Base-by-base conservation (phyloP, 1,140 invertebrate genomes). In the Eriosoma lanigerum region DNA sequence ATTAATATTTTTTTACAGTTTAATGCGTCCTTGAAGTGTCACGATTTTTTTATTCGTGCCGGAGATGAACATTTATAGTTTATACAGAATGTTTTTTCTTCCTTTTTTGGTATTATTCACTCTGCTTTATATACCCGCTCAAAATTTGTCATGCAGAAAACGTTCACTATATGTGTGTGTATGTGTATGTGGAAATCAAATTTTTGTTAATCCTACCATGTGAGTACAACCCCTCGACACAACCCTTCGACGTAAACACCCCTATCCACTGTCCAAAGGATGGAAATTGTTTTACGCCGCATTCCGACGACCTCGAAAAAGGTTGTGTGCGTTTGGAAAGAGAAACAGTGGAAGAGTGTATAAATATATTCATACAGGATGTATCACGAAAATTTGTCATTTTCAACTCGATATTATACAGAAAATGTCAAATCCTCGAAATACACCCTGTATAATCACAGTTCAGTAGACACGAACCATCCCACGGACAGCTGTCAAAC, bases 281-380 rank as follows among this genome's bases (percentile, higher is more conserved):
- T 58, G 54, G 72, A 76, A 76, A 76, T 76, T 76, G 73, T 76
- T 76, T 76, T 76, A 58, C 54, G 54, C 73, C 54, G 54, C 73
- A 76, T 76, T 38, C 73, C 73, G n/a, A 56, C 32, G 32, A 56
- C 73, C 73, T 6, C 50, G 15, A 19, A 38, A 76, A 76, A 76
- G 73, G 73, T 56, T 58, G n/a, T 21, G 52, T 9, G 10, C 48
- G 26, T 38, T 38, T 38, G 32, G 8, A 38, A 38, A 8, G 32
- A 3, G 8, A 38, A 38, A 38, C 8, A 38, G 32, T 8, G 32
- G 3, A 38, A 4, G 32, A 38, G 8, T 4, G 8, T 38, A 38
- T 38, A 38, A 38, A 38, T 8, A 38, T 4, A 3, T 4, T 4
- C 32, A 38, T 38, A 38, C 3, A 3, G 32, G 3, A 38, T 38